Evolutionary conservation across 2,888 invertebrate species (phyloP).

Genomic region (Lasioglossum vierecki): DNA sequence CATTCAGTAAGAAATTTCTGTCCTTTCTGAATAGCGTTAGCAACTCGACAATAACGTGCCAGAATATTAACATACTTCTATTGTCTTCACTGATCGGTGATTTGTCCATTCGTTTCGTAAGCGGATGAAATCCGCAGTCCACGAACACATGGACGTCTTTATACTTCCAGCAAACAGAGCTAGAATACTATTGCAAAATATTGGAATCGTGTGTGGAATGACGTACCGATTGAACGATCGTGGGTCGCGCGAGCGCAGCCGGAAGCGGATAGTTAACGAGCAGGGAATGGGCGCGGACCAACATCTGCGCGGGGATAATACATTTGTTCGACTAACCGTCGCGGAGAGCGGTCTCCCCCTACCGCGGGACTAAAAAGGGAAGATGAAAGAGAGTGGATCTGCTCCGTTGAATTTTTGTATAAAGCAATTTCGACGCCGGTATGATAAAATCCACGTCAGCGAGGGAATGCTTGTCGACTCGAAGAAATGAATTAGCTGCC

Average conservation of each 20-base stretch:
- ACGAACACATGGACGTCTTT: background rate
- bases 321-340: constrained; percentile 76
- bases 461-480: constrained; percentile 71
- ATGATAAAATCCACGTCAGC: constrained; percentile 73
- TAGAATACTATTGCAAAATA: background rate
- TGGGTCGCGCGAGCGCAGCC: constrained; percentile 70
- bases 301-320: constrained; percentile 75
- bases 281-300: constrained; percentile 28
- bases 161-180: background rate
- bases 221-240: constrained; percentile 63
- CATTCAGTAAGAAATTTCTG: no score
- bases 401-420: constrained; percentile 80
- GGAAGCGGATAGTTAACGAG: constrained; percentile 29
- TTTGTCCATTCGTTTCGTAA: no score
- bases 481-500: constrained; percentile 78
- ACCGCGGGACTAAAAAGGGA: constrained; percentile 41
- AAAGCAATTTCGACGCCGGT: constrained; percentile 78
- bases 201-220: background rate
- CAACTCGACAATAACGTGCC: background rate
- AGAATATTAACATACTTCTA: background rate
- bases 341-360: constrained; percentile 20
- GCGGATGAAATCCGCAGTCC: background rate
- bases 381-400: constrained; percentile 44
- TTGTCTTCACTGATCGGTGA: background rate
- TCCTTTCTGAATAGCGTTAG: background rate